Evolutionary conservation across 2,113 vertebrate genomes (phyloP).

Genomic region (Recurvirostra avosetta): DNA sequence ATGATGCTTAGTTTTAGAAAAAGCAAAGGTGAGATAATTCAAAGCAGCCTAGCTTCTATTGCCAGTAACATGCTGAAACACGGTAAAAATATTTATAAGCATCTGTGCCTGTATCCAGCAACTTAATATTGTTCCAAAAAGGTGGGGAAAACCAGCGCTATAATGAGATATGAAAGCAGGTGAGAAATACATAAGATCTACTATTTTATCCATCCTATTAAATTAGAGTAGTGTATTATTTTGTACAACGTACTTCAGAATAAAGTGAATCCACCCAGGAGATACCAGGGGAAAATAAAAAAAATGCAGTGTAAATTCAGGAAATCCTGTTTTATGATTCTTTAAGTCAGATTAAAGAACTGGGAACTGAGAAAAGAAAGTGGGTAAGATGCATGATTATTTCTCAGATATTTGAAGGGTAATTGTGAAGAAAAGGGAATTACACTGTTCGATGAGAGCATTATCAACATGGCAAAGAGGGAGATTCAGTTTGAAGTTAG

Average conservation of each 20-base stretch:
- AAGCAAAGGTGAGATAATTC: neutral
- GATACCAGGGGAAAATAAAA: neutral
- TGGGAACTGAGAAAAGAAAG: neutral
- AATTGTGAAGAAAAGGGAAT: neutral
- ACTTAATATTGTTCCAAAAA: neutral
- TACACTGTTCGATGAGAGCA: neutral
- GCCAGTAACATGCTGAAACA: neutral
- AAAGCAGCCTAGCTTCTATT: neutral
- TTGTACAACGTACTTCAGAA: neutral
- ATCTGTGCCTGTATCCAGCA: neutral
- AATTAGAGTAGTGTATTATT: neutral
- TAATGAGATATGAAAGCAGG: neutral
- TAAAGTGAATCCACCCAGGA: neutral
- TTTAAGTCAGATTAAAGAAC: neutral
- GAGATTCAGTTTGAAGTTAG: neutral
- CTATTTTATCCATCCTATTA: neutral
- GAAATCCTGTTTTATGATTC: neutral
- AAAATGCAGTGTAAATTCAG: neutral
- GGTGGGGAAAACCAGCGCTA: rapidly evolving
- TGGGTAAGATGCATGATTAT: neutral
- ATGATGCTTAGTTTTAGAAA: neutral
- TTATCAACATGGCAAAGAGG: neutral
- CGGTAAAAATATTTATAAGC: neutral
- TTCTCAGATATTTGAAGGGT: neutral
- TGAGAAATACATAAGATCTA: neutral